Evolutionary conservation across 2,888 invertebrate genomes (phyloP), one percentile per base, ranked within the genome.

Genomic region (Panopea generosa): DNA sequence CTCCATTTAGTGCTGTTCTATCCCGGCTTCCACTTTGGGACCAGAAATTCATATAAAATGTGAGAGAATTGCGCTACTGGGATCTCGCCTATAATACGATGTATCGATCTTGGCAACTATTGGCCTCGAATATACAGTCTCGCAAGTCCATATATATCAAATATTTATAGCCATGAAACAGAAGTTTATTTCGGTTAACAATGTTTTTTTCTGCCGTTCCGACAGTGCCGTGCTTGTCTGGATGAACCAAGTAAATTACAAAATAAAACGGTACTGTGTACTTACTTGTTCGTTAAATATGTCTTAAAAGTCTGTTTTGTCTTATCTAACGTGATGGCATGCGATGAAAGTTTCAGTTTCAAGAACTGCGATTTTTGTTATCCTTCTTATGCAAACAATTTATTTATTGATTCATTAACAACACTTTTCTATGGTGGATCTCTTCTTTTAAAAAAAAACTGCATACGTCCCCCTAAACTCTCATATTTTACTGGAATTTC

Each of bases 1-100:
- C 45, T 27, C 65, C 70, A 70, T 70, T 76, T 76, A 76, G 50
- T 29, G 27, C 18, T 40, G 50, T 61, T 66, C 55, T 61, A 53
- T 61, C 65, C 43, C n/a, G 27, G 14, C 20, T 45, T 40, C 33
- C 61, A 56, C 45, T 66, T 14, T 2, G 76, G 76, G 76, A 76
- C 55, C 22, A 24, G 16, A 61, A 59, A 52, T 49, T 70, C 61
- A 70, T 76, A 55, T 60, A 66, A 70, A 76, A 76, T 70, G 76
- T 70, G 75, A 69, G 70, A 76, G 66, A 56, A 70, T 56, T 60
- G 16, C 24, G 50, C 65, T 47, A 27, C 43, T 6, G 70, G 70
- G 70, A 76, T 29, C n/a, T 33, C 27, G 20, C 26, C 47, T 26
- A 60, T 70, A 70, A 65, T 61, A 61, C 56, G 11, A 33, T 14